Evolutionary conservation across 1,140 invertebrate species (phyloP).

Genomic region (Aphelinus atriplicis): DNA sequence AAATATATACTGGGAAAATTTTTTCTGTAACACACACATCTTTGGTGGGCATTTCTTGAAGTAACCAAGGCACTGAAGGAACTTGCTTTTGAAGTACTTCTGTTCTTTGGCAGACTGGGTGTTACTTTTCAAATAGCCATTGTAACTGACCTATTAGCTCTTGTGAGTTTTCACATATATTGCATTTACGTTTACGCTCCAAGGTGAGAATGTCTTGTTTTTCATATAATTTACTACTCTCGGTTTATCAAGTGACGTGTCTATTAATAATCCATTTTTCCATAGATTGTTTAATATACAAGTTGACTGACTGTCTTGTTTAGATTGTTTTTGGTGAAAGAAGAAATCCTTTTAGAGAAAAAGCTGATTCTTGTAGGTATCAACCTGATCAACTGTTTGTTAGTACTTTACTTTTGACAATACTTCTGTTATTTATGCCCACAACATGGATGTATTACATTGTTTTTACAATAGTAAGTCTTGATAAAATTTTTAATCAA

Average conservation of each 20-base stretch:
- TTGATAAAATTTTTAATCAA: constrained; percentile 11
- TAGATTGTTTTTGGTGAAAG: constrained; percentile 91
- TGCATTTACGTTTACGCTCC: constrained; percentile 96
- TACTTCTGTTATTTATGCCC: constrained; percentile 87
- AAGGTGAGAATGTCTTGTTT: constrained; percentile 68
- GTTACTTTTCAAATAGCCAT: constrained; percentile 83
- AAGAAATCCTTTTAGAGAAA: constrained; percentile 85
- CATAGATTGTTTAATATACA: constrained; percentile 85
- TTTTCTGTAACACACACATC: constrained; percentile 90
- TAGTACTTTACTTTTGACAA: constrained; percentile 88
- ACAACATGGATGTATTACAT: constrained; percentile 91
- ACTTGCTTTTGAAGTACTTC: constrained; percentile 68
- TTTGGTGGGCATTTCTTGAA: constrained; percentile 87
- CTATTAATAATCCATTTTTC: constrained; percentile 45
- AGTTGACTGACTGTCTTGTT: constrained; percentile 81
- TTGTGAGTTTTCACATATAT: constrained; percentile 91
- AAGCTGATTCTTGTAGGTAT: constrained; percentile 84
- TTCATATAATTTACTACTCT: constrained; percentile 9
- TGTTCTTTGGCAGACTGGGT: constrained; percentile 75
- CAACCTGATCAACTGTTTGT: constrained; percentile 88
- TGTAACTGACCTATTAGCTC: constrained; percentile 80
- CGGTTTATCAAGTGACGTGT: too few relatives aligned
- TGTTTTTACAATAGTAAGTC: constrained; percentile 83
- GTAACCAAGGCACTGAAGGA: constrained; percentile 67
- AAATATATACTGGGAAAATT: constrained; percentile 88